Evolutionary conservation across 2,113 vertebrate genomes (phyloP).

Genomic region (Typhlomys cinereus): DNA sequence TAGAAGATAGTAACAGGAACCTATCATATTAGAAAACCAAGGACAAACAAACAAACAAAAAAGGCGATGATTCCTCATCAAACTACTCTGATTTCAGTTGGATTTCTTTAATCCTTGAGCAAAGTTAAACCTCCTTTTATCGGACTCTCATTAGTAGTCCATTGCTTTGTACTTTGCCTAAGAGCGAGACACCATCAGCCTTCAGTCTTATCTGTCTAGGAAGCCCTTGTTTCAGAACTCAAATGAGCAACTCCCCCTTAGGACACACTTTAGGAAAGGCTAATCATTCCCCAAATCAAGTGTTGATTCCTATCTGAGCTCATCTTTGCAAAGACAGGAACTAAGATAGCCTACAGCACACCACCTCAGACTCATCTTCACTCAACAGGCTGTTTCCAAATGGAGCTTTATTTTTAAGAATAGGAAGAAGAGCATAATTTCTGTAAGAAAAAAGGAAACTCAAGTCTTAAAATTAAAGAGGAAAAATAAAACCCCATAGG

Average conservation of each 20-base stretch:
- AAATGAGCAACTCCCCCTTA: neutral
- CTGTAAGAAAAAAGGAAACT: neutral
- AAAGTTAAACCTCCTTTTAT: neutral
- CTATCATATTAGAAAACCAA: neutral
- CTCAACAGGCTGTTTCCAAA: neutral
- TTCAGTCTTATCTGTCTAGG: neutral
- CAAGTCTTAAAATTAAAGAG: neutral
- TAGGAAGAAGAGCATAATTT: neutral
- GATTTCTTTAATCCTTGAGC: slow-evolving; percentile 1
- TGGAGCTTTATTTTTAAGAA: neutral
- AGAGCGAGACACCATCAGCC: neutral
- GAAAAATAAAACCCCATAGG: too few relatives aligned
- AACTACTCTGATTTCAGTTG: neutral
- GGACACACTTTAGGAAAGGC: neutral
- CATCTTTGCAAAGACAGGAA: neutral
- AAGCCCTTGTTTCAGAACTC: slow-evolving; percentile 22
- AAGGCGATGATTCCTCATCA: neutral
- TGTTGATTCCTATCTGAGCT: neutral
- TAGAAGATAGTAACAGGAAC: neutral
- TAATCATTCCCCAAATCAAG: neutral
- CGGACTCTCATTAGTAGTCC: neutral
- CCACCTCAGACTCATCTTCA: neutral
- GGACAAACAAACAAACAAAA: neutral
- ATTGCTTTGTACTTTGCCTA: neutral
- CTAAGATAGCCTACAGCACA: too few relatives aligned